Percentiles rank a stretch among this genome's conserved stretches.
Conservation (phyloP, 2,113 vertebrate genomes). For the Madoqua kirkii region DNA sequence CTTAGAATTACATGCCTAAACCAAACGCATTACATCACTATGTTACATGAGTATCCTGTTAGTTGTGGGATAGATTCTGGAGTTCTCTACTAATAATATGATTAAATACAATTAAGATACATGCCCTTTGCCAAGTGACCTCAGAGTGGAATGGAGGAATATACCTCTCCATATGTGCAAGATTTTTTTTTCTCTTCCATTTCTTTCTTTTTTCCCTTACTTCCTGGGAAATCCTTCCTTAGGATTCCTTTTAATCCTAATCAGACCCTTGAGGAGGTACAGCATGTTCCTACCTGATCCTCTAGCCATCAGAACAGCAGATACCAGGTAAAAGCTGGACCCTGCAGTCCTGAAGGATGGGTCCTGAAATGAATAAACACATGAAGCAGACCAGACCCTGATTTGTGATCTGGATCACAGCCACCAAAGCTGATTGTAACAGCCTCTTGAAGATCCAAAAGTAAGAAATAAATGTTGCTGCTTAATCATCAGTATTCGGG, state of each 20-base stretch:
- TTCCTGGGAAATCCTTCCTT: background rate
- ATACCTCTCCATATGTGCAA: background rate
- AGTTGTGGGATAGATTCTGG: background rate
- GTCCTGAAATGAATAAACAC: background rate
- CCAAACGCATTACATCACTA: background rate
- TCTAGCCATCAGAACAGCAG: background rate
- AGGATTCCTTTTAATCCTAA: background rate
- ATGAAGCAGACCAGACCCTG: background rate
- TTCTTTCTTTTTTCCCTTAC: background rate
- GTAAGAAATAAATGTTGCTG: background rate
- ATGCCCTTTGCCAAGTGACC: background rate
- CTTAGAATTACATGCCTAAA: background rate
- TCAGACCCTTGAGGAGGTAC: background rate
- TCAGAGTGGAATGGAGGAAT: background rate
- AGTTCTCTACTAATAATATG: background rate
- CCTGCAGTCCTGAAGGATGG: background rate
- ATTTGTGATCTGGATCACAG: background rate
- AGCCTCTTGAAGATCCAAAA: background rate
- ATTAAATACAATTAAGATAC: background rate
- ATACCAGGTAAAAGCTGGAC: background rate
- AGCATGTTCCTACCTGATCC: background rate
- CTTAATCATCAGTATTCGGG: background rate
- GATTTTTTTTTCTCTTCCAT: fast-evolving
- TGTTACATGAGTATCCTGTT: background rate
- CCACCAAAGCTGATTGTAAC: background rate